A percentile compares a stretch with the other conserved stretches of the same genome.
Conservation (phyloP, 2,888 invertebrate genomes). For the Chouioia cunea region DNA sequence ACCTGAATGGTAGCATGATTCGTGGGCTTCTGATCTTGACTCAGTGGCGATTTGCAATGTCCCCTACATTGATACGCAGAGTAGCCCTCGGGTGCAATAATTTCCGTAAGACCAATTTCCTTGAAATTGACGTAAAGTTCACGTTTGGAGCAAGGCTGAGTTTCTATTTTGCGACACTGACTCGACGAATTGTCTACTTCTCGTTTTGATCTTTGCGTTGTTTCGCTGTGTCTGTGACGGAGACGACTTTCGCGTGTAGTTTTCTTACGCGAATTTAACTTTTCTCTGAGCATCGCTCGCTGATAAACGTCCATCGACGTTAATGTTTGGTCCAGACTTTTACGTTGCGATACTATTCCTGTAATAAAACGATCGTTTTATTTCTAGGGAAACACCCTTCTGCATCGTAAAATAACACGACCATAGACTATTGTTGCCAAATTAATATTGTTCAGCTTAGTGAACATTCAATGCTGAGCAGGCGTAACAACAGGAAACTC, state of each 20-base stretch:
- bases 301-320: conserved; percentile 59
- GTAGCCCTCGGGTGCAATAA: conserved; percentile 74
- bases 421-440: too few species aligned
- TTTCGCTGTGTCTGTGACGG: not conserved
- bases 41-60: conserved; percentile 70
- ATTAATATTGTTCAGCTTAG: not conserved
- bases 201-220: not conserved
- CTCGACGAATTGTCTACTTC: not conserved
- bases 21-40: conserved; percentile 72
- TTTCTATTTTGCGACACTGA: conserved; percentile 21
- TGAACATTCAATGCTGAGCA: too few species aligned
- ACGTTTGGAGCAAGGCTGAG: conserved; percentile 61
- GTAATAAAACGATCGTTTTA: not conserved
- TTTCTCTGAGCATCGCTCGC: conserved; percentile 53
- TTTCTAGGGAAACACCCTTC: not conserved
- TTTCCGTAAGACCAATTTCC: conserved; percentile 75
- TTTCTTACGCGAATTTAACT: conserved; percentile 10
- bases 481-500: too few species aligned
- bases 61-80: conserved; percentile 75
- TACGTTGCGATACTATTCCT: conserved; percentile 42
- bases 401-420: too few species aligned
- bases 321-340: conserved; percentile 42
- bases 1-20: conserved; percentile 74
- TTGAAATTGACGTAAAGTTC: conserved; percentile 73
- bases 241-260: not conserved